Base-by-base conservation (phyloP, 1,140 invertebrate genomes). In the Phocides pigmalion region DNA sequence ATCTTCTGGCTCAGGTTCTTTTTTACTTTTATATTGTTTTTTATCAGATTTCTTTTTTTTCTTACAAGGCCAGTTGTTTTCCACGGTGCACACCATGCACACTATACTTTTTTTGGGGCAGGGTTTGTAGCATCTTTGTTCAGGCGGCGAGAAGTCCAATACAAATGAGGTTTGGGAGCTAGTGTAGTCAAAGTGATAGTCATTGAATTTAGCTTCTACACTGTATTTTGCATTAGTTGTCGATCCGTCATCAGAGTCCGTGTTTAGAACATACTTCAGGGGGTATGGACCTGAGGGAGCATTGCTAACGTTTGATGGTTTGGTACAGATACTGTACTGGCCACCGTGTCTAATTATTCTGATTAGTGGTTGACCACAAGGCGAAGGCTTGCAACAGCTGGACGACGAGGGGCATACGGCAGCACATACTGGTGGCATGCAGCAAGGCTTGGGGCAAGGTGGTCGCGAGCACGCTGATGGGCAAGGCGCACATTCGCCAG, bases 181-280 rank as follows among this genome's bases (percentile, higher is more conserved):
- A 2, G 84, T 91, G 51, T 89, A 89, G 39, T 91, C 88, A 47
- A 89, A 91, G 19, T 84, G 77, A 42, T 89, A 86, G 39, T 89
- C 82, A 20, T 91, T 91, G 46, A 80, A 89, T 47, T 91, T 91
- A 1, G 84, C 88, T 70, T 91, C 87, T 4, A 91, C 78, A 37
- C 84, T 88, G 58, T 69, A 89, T 68, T 85, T 89, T 0, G 64
- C 74, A 4, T 67, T 69, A 14, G 53, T 35, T 19, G 32, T 22
- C 1, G 54, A n/a, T 11, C 41, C 17, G 1, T 81, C 71, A 11
- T 76, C 63, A 0, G 53, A 42, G 12, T 88, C 81, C 2, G 77
- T 79, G 39, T 90, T 81, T 0, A 90, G 71, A 0, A 90, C 85
- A 35, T 90, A 90, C 68, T 90, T 90, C 11, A 90, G 58, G 8